A percentile compares a stretch with the other conserved stretches of the same genome.
Evolutionary conservation across 2,797 vertebrate species (phyloP).

Genomic region (Sebastes hopkinsi): DNA sequence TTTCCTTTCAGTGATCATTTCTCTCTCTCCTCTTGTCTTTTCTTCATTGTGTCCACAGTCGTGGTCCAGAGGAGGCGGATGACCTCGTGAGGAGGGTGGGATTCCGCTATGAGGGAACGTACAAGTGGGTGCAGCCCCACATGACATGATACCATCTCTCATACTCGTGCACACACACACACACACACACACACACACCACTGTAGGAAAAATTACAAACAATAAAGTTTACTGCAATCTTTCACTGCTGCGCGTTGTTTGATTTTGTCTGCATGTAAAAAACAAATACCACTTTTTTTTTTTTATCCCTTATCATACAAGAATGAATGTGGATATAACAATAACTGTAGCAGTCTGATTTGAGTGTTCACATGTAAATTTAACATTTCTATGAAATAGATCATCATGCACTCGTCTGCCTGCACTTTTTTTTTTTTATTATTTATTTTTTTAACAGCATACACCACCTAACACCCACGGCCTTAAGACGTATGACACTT

Average conservation of each 20-base stretch:
- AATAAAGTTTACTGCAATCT: constrained; percentile 40
- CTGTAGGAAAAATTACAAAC: constrained; percentile 29
- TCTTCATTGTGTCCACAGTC: constrained; percentile 69
- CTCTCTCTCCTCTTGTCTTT: neutral
- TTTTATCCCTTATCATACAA: constrained; percentile 4
- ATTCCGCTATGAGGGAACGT: constrained; percentile 91
- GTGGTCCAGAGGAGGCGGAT: constrained; percentile 88
- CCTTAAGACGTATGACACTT: neutral
- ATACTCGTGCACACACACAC: neutral
- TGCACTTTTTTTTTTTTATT: neutral
- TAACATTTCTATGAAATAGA: constrained; percentile 30
- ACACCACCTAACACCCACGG: neutral
- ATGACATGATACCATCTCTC: constrained; percentile 39
- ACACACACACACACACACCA: neutral
- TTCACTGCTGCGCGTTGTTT: constrained; percentile 19
- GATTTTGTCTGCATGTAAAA: constrained; percentile 45
- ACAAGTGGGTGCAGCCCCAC: constrained; percentile 93
- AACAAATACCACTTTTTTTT: neutral
- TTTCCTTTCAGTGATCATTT: neutral
- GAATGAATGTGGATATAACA: neutral
- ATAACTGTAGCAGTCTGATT: constrained; percentile 9
- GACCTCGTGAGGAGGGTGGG: constrained; percentile 88
- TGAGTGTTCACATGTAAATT: constrained; percentile 7
- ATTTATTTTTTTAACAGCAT: neutral
- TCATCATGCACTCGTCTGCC: neutral